Percentiles rank a stretch among this genome's conserved stretches.
Conservation (phyloP, 2,113 vertebrate genomes). For the Apteryx mantelli region DNA sequence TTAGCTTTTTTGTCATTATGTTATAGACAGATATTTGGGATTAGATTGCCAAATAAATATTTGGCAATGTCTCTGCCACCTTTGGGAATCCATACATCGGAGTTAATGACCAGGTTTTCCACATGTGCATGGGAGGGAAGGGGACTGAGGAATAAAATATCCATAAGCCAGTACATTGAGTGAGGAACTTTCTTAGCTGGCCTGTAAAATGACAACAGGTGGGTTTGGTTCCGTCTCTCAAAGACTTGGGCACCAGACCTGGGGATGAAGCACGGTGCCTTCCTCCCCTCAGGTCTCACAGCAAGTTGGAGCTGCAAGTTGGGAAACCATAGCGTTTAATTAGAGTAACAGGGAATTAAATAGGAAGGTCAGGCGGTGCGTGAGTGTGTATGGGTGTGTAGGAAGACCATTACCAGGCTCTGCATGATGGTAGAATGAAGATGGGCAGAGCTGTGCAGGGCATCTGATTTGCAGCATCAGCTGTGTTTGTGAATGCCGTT, state of each 20-base stretch:
- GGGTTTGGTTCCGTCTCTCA: not conserved
- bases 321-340: not conserved
- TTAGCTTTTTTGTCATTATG: not conserved
- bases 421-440: not conserved
- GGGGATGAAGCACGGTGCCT: not conserved
- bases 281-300: not conserved
- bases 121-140: not conserved
- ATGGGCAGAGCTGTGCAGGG: rapidly evolving
- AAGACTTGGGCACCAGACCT: not conserved
- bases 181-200: not conserved
- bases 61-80: not conserved
- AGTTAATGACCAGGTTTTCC: not conserved
- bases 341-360: not conserved
- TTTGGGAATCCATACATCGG: not conserved
- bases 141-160: not conserved
- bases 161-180: not conserved
- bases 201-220: not conserved
- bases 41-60: not conserved
- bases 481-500: not conserved
- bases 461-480: not conserved
- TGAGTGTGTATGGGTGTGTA: not conserved
- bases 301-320: not conserved
- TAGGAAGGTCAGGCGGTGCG: not conserved
- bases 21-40: not conserved
- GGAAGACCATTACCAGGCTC: not conserved